phyloP scores from a whole-genome alignment of 2,113 vertebrate species.

The Ophiodon elongatus region DNA sequence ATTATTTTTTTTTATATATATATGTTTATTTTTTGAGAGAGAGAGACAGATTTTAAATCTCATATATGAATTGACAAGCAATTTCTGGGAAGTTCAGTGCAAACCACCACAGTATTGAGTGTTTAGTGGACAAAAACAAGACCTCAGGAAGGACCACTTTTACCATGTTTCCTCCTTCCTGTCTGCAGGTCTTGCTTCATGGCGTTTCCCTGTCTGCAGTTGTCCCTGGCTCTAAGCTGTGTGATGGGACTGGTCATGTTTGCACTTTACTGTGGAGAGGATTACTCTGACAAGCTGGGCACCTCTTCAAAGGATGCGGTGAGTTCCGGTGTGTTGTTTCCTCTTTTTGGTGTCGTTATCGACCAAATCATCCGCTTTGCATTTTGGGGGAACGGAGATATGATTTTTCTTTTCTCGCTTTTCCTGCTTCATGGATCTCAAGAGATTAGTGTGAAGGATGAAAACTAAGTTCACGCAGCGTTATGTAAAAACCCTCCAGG shows the following conservation, averaged over 20 bases:
- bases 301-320: slow-evolving; percentile 84
- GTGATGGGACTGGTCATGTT: slow-evolving; percentile 95
- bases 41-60: too few species aligned
- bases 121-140: neutral
- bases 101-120: neutral
- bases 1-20: too few species aligned
- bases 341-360: neutral
- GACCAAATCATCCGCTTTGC: neutral
- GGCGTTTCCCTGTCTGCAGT: slow-evolving; percentile 94
- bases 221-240: slow-evolving; percentile 89
- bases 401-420: neutral
- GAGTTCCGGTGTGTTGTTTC: slow-evolving; percentile 5
- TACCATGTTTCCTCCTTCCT: neutral
- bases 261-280: slow-evolving; percentile 85
- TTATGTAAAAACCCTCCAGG: neutral
- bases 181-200: slow-evolving; percentile 92
- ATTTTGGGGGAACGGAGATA: neutral
- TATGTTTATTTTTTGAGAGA: too few species aligned
- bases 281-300: slow-evolving; percentile 68
- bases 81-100: neutral
- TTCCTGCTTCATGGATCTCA: neutral
- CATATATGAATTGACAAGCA: neutral
- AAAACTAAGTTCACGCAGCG: neutral
- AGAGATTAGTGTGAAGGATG: neutral
- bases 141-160: neutral